phyloP scores from a whole-genome alignment of 1,140 invertebrate genomes.

The Cecropterus lyciades region DNA sequence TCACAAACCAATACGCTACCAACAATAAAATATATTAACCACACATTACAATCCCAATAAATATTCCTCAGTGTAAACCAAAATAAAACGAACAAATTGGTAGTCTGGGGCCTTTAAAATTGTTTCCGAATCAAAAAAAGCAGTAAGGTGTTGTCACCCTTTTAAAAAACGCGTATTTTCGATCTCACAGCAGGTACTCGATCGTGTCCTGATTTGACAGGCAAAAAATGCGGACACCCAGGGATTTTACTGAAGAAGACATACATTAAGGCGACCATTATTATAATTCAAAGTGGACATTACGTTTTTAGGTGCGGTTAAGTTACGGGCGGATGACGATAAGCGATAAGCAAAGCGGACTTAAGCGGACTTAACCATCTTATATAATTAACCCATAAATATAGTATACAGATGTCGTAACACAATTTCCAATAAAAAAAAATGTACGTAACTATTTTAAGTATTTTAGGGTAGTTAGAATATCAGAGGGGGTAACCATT shows the following conservation, averaged over 20 bases:
- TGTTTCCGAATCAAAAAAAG: conserved; percentile 19
- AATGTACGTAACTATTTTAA: too few species aligned
- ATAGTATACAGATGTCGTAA: too few species aligned
- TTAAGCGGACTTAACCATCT: too few species aligned
- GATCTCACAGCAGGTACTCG: conserved; percentile 62
- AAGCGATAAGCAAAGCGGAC: conserved; percentile 25
- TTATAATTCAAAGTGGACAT: conserved; percentile 78
- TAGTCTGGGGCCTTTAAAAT: conserved; percentile 11
- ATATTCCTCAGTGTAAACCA: conserved; percentile 15
- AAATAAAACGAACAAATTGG: conserved; percentile 34
- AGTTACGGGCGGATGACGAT: conserved; percentile 33
- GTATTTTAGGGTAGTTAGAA: too few species aligned
- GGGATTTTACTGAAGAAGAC: conserved; percentile 73
- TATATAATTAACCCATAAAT: too few species aligned
- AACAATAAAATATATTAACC: conserved; percentile 31
- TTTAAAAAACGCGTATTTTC: conserved; percentile 52
- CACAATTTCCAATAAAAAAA: too few species aligned
- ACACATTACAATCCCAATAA: conserved; percentile 29
- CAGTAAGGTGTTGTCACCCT: conserved; percentile 43
- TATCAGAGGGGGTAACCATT: too few species aligned
- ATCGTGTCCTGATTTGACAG: conserved; percentile 55
- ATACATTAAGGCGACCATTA: conserved; percentile 75
- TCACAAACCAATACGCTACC: conserved; percentile 16
- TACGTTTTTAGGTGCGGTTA: conserved; percentile 42
- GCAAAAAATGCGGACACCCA: conserved; percentile 74